These are phyloP conservation scores for Hippoglossus stenolepis DNA, from an alignment of 2,113 vertebrate genomes.

Conservation along the genomic window DNA sequence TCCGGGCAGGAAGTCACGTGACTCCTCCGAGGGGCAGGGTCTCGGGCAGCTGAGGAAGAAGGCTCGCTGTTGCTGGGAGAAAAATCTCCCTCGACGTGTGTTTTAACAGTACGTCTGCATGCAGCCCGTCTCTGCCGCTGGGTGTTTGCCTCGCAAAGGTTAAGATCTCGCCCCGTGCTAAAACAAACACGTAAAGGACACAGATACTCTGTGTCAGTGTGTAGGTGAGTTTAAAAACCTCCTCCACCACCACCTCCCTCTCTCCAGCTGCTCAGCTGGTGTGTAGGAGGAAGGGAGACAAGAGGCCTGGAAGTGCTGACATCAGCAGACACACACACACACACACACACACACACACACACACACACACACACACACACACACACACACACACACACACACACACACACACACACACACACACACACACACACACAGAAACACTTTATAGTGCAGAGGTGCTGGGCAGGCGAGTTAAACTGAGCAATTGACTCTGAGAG, in stretches of 20 bases:
- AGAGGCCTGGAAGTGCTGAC: constrained; percentile 67
- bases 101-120: constrained; percentile 2
- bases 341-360: constrained; percentile 33
- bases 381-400: constrained; percentile 6
- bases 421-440: constrained; percentile 29
- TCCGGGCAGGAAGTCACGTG: constrained; percentile 79
- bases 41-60: constrained; percentile 35
- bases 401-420: constrained; percentile 47
- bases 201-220: constrained; percentile 39
- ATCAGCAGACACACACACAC: constrained; percentile 69
- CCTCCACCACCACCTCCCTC: constrained; percentile 7
- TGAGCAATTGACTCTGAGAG: constrained; percentile 20
- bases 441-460: constrained; percentile 23
- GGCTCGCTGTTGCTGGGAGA: constrained; percentile 62
- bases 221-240: constrained; percentile 43
- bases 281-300: constrained; percentile 57
- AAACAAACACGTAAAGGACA: constrained; percentile 49
- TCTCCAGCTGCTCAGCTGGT: constrained; percentile 66
- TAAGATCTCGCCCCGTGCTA: constrained; percentile 36
- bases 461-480: constrained; percentile 5
- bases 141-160: constrained; percentile 56
- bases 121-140: not conserved
- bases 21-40: constrained; percentile 50
- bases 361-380: not conserved
- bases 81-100: constrained; percentile 23